Conservation (phyloP, 2,888 invertebrate genomes). For the Podotricha telesiphe region DNA sequence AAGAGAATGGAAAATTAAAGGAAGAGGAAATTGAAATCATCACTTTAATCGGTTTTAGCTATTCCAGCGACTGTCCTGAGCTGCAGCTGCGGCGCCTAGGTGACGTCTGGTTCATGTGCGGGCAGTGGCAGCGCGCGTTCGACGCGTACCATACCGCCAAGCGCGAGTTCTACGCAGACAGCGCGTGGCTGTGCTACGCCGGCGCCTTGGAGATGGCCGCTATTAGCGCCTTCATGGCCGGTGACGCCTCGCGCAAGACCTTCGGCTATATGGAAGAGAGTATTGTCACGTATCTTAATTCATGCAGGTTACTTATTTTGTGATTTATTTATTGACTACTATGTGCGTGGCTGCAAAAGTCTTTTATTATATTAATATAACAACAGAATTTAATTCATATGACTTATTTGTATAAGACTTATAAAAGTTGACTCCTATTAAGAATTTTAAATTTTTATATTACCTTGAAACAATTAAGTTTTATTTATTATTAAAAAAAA, state of each 20-base stretch:
- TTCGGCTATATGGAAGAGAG: conserved; percentile 97
- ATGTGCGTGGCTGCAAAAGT: too few species aligned
- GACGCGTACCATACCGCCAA: conserved; percentile 98
- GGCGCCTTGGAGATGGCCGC: conserved; percentile 99
- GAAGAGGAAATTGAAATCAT: too few species aligned
- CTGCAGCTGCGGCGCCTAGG: conserved; percentile 95
- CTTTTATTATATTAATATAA: too few species aligned
- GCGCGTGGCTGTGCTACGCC: conserved; percentile 98
- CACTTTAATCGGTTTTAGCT: conserved; percentile 76
- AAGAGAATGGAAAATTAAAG: too few species aligned
- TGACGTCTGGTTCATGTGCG: conserved; percentile 98
- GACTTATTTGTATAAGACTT: too few species aligned
- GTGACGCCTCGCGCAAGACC: conserved; percentile 90
- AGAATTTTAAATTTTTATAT: too few species aligned
- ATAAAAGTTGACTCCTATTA: too few species aligned
- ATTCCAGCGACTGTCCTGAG: conserved; percentile 93
- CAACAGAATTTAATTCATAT: too few species aligned
- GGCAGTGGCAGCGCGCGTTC: conserved; percentile 95
- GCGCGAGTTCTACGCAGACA: conserved; percentile 97
- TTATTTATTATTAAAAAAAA: too few species aligned
- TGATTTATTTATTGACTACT: too few species aligned
- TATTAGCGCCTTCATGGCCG: conserved; percentile 94
- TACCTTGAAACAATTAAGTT: too few species aligned
- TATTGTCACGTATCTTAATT: conserved; percentile 94
- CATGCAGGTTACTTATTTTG: conserved; percentile 87